Base-by-base conservation (phyloP, 2,888 invertebrate genomes). In the Callyntrura sp. region DNA sequence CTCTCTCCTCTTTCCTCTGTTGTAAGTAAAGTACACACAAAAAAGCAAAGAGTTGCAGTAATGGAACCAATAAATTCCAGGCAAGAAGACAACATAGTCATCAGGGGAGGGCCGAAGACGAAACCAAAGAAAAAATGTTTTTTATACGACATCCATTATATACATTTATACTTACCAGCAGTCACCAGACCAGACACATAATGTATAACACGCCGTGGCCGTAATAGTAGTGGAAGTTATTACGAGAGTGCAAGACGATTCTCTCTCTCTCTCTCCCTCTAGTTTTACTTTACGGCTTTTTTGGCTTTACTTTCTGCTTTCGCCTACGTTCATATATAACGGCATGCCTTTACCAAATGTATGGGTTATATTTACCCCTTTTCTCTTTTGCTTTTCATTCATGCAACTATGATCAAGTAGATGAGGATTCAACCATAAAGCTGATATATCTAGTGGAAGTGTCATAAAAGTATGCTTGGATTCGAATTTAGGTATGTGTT, bases 31-130 rank as follows among this genome's bases (percentile, higher is more conserved):
- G 73, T 73, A 73, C 48, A 73, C 48, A 70, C 17, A 73, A 45
- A 73, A 73, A 73, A 73, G 73, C 60, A 57, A 51, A 78, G 62
- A 84, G 62, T 78, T 55, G 78, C 55, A 87, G 48, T 60, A 91
- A 91, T 91, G 91, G 91, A 90, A 90, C 91, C 91, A 92, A 92
- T 92, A 92, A 92, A 92, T 92, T 92, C 91, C 90, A 91, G 84
- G 83, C 79, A 92, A 91, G 91, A 90, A 91, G 91, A 92, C 92
- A 92, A 88, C 84, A 88, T 84, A 90, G 84, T 89, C 88, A 90
- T 89, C 86, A 89, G 85, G 88, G 90, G 92, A 91, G 92, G 91
- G 87, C 90, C 91, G 84, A 89, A 78, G 89, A 89, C 84, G 88
- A 89, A 89, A 89, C 89, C 85, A 85, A 89, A 35, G 35, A 35